These are phyloP conservation scores for Temnopleurus reevesii DNA, from an alignment of 53 echinoderm and acorn worm species.

Conservation along the genomic window DNA sequence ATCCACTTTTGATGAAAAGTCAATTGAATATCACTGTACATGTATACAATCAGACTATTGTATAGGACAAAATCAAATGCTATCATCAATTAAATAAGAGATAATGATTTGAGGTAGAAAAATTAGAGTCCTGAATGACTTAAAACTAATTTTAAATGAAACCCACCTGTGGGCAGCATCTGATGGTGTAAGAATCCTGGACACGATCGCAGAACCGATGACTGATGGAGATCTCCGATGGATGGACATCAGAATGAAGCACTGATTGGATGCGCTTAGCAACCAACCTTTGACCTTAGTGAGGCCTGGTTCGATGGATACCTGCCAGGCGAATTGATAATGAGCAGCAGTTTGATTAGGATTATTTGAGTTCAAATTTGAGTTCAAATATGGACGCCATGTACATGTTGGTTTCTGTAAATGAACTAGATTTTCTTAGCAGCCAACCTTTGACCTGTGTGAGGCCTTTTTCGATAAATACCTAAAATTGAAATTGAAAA, in stretches of 20 bases:
- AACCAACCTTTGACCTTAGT: conserved; percentile 88
- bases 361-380: no score
- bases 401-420: no score
- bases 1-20: no score
- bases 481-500: no score
- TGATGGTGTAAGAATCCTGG: conserved; percentile 93
- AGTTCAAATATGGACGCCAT: no score
- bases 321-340: conserved; percentile 48
- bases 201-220: conserved; percentile 98
- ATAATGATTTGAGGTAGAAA: no score
- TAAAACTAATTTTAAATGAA: no score
- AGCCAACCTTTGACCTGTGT: conserved; percentile 87
- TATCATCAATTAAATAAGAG: no score
- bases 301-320: conserved; percentile 85
- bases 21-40: no score
- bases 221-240: conserved; percentile 90
- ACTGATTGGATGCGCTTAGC: conserved; percentile 80
- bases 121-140: no score
- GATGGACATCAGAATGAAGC: conserved; percentile 83
- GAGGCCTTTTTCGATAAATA: conserved; percentile 83
- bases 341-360: background rate
- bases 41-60: no score
- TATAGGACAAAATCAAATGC: no score
- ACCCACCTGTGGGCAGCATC: conserved; percentile 99
- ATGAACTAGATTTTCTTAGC: conserved; percentile 78